Evolutionary conservation across 2,797 vertebrate species (phyloP), one percentile per base, ranked within the genome.

Genomic region (Decapterus maruadsi): DNA sequence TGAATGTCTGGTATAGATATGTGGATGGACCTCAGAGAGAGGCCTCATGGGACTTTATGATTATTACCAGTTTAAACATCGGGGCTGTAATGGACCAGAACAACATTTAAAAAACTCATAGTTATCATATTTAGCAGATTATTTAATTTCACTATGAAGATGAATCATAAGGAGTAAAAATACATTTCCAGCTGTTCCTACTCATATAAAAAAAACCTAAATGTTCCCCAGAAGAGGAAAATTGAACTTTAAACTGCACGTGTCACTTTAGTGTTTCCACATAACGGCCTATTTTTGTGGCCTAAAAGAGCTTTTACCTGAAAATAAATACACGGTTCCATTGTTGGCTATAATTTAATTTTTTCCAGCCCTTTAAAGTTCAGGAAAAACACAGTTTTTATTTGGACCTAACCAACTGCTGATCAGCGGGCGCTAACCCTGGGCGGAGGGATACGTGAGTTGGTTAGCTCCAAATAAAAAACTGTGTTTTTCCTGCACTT

Each of bases 221-320:
- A 57, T 71, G n/a, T 68, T 26, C 7, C 65, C 6, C 20, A 12
- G 31, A 65, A 61, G 34, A 17, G 17, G 8, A 22, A 9, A 61
- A 70, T 19, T 22, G 7, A 22, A 26, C 7, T 71, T 70, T 2
- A 38, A 13, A 14, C 43, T 5, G 43, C 17, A 42, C 20, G 48
- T 19, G 22, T 59, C 45, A 14, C 17, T 62, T 68, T 54, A 46
- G 10, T 10, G 48, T 53, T 57, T 16, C 42, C 48, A 69, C 40
- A 66, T 62, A 62, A n/a, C 66, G 54, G 50, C 64, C 78, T 54
- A 45, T 45, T 57, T 59, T n/a, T n/a, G n/a, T n/a, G n/a, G n/a
- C n/a, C n/a, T n/a, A n/a, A n/a, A n/a, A n/a, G n/a, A n/a, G n/a
- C n/a, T n/a, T n/a, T n/a, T n/a, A n/a, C n/a, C n/a, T n/a, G n/a